phyloP scores from a whole-genome alignment of 37 sponge, comb jelly and placozoan genomes.

The Ephydatia muelleri region DNA sequence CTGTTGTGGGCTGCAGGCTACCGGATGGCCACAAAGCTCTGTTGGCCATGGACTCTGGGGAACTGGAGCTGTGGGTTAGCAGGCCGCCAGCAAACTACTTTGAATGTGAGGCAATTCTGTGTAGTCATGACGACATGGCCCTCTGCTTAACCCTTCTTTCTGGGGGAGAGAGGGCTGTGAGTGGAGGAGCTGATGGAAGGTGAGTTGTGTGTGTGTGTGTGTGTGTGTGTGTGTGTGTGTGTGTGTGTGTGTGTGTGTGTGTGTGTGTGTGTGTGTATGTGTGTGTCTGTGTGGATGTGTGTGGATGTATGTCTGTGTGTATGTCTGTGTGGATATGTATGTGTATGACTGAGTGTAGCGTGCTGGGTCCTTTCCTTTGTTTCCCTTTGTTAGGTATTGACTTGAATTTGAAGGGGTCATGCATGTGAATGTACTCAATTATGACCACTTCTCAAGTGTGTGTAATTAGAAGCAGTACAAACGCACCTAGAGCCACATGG shows the following conservation, averaged over 20 bases:
- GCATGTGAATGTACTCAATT: too few relatives aligned
- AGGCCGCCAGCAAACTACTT: slow-evolving; percentile 19
- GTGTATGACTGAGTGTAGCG: too few relatives aligned
- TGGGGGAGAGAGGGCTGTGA: slow-evolving; percentile 23
- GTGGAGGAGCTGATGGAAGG: slow-evolving; percentile 66
- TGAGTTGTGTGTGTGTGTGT: slow-evolving; percentile 1
- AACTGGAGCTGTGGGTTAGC: slow-evolving; percentile 47
- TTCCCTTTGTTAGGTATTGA: too few relatives aligned
- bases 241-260: background rate
- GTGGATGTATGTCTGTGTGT: too few relatives aligned
- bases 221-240: background rate
- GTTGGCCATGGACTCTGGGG: slow-evolving; percentile 45
- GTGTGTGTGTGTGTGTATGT: too few relatives aligned
- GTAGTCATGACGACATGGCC: slow-evolving; percentile 59
- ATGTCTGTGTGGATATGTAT: too few relatives aligned
- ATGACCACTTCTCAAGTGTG: too few relatives aligned
- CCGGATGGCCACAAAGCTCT: slow-evolving; percentile 15
- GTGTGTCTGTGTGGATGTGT: too few relatives aligned
- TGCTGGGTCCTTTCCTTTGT: too few relatives aligned
- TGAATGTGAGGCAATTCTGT: slow-evolving; percentile 7
- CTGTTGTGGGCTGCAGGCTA: slow-evolving; percentile 12
- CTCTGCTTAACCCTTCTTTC: slow-evolving; percentile 32
- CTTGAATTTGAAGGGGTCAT: too few relatives aligned
- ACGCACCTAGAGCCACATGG: too few relatives aligned
- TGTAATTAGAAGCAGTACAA: too few relatives aligned